Conservation (phyloP, 2,888 invertebrate genomes). For the Danaus chrysippus region DNA sequence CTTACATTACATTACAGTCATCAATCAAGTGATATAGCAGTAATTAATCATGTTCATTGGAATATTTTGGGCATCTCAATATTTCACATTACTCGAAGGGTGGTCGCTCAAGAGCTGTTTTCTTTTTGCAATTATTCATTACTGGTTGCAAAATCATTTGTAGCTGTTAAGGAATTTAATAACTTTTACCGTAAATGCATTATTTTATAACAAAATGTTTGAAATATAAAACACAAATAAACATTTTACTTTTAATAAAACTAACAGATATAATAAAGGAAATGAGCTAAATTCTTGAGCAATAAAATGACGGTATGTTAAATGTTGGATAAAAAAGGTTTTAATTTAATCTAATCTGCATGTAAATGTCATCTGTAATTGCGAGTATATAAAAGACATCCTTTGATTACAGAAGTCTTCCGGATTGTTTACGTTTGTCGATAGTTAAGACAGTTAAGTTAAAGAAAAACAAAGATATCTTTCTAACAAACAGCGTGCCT, state of each 20-base stretch:
- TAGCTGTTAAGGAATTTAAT: background rate
- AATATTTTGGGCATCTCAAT: constrained; percentile 41
- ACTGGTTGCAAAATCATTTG: constrained; percentile 1
- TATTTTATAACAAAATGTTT: too few relatives aligned
- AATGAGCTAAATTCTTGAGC: background rate
- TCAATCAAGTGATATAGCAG: constrained; percentile 59
- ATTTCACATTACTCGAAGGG: constrained; percentile 51
- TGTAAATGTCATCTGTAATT: constrained; percentile 7
- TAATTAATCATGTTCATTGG: constrained; percentile 69
- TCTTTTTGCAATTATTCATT: constrained; percentile 3
- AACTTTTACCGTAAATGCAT: background rate
- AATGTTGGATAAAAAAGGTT: constrained; percentile 5
- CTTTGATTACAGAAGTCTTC: constrained; percentile 45
- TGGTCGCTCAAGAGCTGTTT: constrained; percentile 29
- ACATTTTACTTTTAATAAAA: too few relatives aligned
- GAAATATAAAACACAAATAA: too few relatives aligned
- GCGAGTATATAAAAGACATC: constrained; percentile 27
- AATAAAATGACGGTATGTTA: constrained; percentile 5
- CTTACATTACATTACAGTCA: constrained; percentile 47
- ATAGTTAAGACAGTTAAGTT: background rate
- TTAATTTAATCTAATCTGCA: constrained; percentile 10
- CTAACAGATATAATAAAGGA: background rate
- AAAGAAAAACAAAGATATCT: too few relatives aligned
- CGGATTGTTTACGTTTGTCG: constrained; percentile 14
- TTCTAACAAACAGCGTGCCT: too few relatives aligned